Base-by-base conservation (phyloP, 2,113 vertebrate species). In the Dicaeum eximium region DNA sequence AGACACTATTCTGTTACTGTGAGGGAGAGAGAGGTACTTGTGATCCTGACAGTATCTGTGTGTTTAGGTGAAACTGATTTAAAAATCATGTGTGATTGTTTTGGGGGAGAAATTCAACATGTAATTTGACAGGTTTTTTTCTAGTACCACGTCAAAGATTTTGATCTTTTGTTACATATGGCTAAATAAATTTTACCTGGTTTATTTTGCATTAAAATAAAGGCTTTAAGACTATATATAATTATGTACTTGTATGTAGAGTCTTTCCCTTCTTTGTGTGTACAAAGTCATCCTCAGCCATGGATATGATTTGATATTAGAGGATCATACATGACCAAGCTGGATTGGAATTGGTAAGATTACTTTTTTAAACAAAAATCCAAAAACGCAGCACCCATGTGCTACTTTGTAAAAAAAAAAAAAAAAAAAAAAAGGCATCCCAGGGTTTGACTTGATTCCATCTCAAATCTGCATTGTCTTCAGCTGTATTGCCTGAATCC, bases 161-260 rank as follows among this genome's bases (percentile, higher is more conserved):
- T 97, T 93, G 90, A 95, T 96, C 95, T 92, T 94, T 96, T 97
- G 87, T 97, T 98, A 96, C 95, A 96, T 97, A 97, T 96, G 87
- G 94, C 95, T 95, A 97, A 97, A 97, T 96, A 97, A 97, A 98
- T 96, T 97, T 96, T 97, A 96, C 95, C 95, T 96, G 88, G 71
- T 97, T 96, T 98, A 98, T 98, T 98, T 98, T 98, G 92, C 97
- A 98, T 97, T 97, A 94, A 98, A 98, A 98, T 98, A 98, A 98
- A 98, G 94, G 97, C 97, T 97, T 97, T 94, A 94, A 95, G 93
- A 93, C 92, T 97, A 88, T 91, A 57, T 86, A 88, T 77, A 75
- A 30, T 56, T 81, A 75, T 74, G 58, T 25, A 25, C 69, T 72
- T 61, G 64, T 60, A 69, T 56, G 23, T 72, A 73, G 42, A 69